These are phyloP conservation scores for Pentalonia nigronervosa DNA, from an alignment of 1,140 invertebrate species.

Conservation along the genomic window DNA sequence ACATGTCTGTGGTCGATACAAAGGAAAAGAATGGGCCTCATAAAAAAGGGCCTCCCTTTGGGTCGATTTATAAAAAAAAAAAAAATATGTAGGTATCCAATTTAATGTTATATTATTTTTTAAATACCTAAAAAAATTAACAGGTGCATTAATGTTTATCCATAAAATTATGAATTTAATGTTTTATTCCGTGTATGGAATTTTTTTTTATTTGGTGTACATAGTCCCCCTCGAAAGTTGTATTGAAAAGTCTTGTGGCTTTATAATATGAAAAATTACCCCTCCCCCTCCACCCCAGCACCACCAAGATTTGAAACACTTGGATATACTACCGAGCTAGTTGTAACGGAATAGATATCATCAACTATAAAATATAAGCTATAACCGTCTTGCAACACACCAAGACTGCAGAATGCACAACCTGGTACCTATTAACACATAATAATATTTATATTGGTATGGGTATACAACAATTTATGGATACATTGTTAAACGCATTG, in stretches of 20 bases:
- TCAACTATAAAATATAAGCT: background rate
- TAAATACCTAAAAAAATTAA: background rate
- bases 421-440: background rate
- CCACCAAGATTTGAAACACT: background rate
- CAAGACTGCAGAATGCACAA: background rate
- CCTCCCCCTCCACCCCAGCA: too few relatives aligned
- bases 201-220: background rate
- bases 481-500: background rate
- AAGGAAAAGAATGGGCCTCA: too few relatives aligned
- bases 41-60: too few relatives aligned
- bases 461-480: background rate
- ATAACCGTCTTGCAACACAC: background rate
- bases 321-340: background rate
- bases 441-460: background rate
- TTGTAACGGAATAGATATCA: background rate
- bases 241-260: background rate
- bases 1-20: background rate
- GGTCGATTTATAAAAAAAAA: background rate
- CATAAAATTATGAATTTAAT: background rate
- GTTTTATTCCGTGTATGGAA: background rate
- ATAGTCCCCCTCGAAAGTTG: background rate
- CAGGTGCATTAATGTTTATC: too few relatives aligned
- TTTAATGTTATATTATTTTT: background rate
- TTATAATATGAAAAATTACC: background rate
- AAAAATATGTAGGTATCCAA: background rate